Conservation (phyloP, 1,140 invertebrate species). For the Euura saliciscinereae region DNA sequence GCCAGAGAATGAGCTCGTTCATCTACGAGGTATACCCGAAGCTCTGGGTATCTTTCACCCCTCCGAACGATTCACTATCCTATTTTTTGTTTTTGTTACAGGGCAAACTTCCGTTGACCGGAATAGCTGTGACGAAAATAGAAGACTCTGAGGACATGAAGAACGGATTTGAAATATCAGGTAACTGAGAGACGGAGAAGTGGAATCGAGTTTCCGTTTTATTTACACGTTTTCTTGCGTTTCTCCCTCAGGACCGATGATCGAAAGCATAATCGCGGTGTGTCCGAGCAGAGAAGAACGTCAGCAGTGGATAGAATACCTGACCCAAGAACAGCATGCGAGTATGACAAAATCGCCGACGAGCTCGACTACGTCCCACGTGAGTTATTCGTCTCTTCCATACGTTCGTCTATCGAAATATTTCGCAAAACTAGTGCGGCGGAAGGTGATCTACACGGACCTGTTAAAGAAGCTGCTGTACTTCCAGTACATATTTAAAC, state of each 20-base stretch:
- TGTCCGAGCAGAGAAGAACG: slow-evolving; percentile 86
- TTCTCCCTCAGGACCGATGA: slow-evolving; percentile 76
- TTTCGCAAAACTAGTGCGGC: slow-evolving; percentile 74
- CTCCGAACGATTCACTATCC: slow-evolving; percentile 12
- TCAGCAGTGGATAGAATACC: slow-evolving; percentile 83
- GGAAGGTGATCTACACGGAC: slow-evolving; percentile 71
- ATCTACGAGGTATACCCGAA: slow-evolving; percentile 82
- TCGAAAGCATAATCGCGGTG: slow-evolving; percentile 85
- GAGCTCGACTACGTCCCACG: slow-evolving; percentile 42
- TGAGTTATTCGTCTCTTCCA: slow-evolving; percentile 58
- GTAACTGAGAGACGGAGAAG: slow-evolving; percentile 46
- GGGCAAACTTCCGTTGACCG: slow-evolving; percentile 89
- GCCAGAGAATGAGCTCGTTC: slow-evolving; percentile 90
- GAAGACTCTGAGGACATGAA: slow-evolving; percentile 82
- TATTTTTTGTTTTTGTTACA: slow-evolving; percentile 54
- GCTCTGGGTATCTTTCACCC: slow-evolving; percentile 13
- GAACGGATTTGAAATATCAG: slow-evolving; percentile 91
- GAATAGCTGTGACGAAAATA: slow-evolving; percentile 77
- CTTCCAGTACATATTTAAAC: slow-evolving; percentile 62
- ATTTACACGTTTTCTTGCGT: not conserved
- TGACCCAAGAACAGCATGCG: slow-evolving; percentile 68
- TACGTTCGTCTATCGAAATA: slow-evolving; percentile 71
- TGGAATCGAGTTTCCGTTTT: not conserved
- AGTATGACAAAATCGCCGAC: slow-evolving; percentile 49
- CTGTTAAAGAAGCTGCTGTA: slow-evolving; percentile 77